A percentile compares a stretch with the other conserved stretches of the same genome.
phyloP scores from a whole-genome alignment of 2,797 vertebrate genomes.

The Bradypus variegatus region DNA sequence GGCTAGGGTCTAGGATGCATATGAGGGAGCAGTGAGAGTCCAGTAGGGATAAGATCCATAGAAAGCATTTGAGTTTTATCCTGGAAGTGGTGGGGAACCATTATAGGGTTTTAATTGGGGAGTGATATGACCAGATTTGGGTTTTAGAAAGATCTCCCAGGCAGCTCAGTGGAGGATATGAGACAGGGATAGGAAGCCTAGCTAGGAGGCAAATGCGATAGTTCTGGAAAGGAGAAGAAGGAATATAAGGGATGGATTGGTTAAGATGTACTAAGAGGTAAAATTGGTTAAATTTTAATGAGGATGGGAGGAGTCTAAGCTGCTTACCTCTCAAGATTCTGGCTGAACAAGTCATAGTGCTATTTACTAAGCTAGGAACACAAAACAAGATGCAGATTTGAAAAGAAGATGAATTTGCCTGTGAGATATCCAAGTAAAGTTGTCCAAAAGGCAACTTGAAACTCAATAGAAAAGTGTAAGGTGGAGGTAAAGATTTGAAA shows the following conservation, averaged over 20 bases:
- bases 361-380: neutral
- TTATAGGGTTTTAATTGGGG: neutral
- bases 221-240: neutral
- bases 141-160: neutral
- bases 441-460: neutral
- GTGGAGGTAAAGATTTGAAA: neutral
- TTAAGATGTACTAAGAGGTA: neutral
- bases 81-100: neutral
- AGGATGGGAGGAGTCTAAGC: neutral
- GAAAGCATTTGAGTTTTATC: neutral
- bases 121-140: neutral
- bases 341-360: neutral
- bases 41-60: neutral
- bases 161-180: neutral
- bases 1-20: neutral
- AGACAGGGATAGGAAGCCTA: neutral
- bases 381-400: neutral
- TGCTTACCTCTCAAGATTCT: neutral
- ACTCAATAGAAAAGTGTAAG: neutral
- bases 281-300: neutral
- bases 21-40: neutral
- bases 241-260: neutral
- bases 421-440: neutral
- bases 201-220: neutral
- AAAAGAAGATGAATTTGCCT: neutral